Evolutionary conservation across 2,113 vertebrate genomes (phyloP).

Genomic region (Potamarius usumacintae): DNA sequence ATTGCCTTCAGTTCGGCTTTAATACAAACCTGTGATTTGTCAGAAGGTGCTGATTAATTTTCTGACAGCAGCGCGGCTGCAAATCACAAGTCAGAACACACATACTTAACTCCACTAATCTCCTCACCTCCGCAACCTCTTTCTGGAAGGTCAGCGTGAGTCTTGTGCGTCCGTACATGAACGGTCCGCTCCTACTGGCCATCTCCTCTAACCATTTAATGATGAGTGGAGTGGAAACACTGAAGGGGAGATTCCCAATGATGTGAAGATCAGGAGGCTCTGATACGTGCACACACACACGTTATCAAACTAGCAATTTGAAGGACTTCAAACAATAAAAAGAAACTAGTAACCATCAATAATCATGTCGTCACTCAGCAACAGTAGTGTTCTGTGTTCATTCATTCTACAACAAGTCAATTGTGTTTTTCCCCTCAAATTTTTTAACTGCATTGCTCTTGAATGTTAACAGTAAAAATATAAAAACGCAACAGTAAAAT

Average conservation of each 20-base stretch:
- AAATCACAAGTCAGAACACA: too few species aligned
- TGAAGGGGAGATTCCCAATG: conserved; percentile 96
- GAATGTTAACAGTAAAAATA: too few species aligned
- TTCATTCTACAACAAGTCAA: too few species aligned
- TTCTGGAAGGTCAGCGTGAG: conserved; percentile 98
- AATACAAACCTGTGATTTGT: not conserved
- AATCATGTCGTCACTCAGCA: too few species aligned
- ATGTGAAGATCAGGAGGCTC: conserved; percentile 92
- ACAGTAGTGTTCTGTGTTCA: too few species aligned
- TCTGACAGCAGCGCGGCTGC: too few species aligned
- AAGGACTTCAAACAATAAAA: not conserved
- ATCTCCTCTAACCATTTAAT: conserved; percentile 89
- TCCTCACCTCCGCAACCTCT: conserved; percentile 89
- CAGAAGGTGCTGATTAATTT: too few species aligned
- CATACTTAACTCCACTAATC: too few species aligned
- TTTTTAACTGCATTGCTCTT: too few species aligned
- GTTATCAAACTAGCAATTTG: not conserved
- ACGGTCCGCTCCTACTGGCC: conserved; percentile 81
- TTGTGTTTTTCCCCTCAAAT: too few species aligned
- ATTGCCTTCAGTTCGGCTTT: too few species aligned
- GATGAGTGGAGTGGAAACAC: conserved; percentile 89
- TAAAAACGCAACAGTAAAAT: not conserved
- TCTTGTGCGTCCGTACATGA: conserved; percentile 84
- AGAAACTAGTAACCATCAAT: too few species aligned
- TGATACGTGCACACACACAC: conserved; percentile 56